Conservation (phyloP, 2,113 vertebrate genomes). For the Tenrec ecaudatus region DNA sequence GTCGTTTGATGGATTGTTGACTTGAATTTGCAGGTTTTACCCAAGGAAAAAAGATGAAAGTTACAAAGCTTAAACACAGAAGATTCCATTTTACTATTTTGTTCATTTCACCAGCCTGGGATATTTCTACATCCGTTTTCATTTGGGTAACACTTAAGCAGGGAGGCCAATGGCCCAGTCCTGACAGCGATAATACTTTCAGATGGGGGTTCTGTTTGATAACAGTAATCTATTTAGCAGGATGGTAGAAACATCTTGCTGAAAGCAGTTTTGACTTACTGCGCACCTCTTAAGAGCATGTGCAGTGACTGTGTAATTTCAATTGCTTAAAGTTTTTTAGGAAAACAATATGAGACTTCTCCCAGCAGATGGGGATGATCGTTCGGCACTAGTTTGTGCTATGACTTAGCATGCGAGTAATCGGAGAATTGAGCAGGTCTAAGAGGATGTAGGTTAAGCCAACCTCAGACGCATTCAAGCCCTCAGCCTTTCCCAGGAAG, state of each 20-base stretch:
- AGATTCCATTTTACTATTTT: background rate
- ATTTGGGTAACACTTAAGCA: conserved; percentile 13
- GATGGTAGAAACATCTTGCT: conserved; percentile 29
- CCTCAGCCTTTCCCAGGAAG: no score
- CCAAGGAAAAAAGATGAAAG: background rate
- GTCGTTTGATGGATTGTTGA: background rate
- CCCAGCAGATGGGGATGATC: conserved; percentile 46
- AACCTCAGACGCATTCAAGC: no score
- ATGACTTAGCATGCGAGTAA: conserved; percentile 1
- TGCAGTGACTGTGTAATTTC: conserved; percentile 44
- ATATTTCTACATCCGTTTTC: conserved; percentile 35
- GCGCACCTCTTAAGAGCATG: conserved; percentile 34
- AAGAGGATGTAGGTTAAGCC: background rate
- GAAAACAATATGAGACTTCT: conserved; percentile 32
- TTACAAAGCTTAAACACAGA: background rate
- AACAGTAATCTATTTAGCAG: background rate
- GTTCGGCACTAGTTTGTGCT: conserved; percentile 34
- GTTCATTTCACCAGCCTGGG: conserved; percentile 40
- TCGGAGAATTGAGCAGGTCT: conserved; percentile 2
- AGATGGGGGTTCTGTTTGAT: background rate
- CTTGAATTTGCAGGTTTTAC: conserved; percentile 46
- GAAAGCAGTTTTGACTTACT: conserved; percentile 36
- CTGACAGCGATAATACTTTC: background rate
- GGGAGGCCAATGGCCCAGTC: background rate
- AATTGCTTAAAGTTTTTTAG: conserved; percentile 60